phyloP scores from a whole-genome alignment of 2,888 invertebrate genomes.

The Syrphus vitripennis region DNA sequence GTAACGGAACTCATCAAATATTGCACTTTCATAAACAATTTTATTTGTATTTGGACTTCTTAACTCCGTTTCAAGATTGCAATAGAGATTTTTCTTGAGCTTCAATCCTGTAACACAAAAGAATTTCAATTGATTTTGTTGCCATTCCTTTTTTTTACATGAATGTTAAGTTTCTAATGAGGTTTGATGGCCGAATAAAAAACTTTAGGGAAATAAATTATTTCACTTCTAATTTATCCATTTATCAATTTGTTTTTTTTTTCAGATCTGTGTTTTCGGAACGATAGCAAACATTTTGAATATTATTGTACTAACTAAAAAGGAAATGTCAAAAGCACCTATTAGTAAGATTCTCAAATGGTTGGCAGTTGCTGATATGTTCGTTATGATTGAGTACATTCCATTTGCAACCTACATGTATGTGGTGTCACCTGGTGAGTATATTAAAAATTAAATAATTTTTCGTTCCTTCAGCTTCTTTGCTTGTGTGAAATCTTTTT shows the following conservation, averaged over 20 bases:
- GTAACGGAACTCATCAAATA: no score
- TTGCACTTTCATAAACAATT: no score
- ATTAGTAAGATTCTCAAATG: conserved; percentile 93
- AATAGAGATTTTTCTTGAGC: no score
- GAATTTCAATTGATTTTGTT: no score
- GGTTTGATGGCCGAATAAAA: no score
- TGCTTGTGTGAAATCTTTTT: background rate
- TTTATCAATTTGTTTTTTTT: conserved; percentile 10
- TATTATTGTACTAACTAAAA: conserved; percentile 91
- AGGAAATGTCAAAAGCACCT: conserved; percentile 90
- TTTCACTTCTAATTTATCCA: background rate
- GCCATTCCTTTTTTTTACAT: no score
- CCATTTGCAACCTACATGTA: conserved; percentile 88
- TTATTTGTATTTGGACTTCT: no score
- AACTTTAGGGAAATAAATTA: no score
- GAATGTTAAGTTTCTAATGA: no score
- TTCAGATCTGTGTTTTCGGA: conserved; percentile 91
- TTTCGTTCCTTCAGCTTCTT: background rate
- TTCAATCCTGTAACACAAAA: no score
- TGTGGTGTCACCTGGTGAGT: conserved; percentile 84
- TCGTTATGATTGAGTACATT: conserved; percentile 94
- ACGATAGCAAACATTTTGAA: conserved; percentile 93
- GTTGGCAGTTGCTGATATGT: conserved; percentile 93
- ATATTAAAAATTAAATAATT: background rate
- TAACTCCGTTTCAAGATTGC: no score